phyloP scores from a whole-genome alignment of 2,113 vertebrate species.

The Sander vitreus region DNA sequence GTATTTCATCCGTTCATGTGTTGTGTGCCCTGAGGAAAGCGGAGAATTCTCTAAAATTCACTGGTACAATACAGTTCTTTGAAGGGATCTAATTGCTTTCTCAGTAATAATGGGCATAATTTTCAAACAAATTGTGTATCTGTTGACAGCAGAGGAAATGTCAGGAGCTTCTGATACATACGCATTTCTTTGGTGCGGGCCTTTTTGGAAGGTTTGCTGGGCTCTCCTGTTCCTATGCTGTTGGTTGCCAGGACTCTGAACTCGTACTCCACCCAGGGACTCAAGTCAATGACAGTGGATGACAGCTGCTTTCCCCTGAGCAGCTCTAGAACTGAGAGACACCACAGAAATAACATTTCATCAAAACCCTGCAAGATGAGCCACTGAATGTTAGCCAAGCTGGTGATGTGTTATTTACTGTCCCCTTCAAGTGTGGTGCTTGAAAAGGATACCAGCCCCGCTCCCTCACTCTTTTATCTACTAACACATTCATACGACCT shows the following conservation, averaged over 20 bases:
- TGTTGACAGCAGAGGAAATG: not conserved
- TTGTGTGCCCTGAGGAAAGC: constrained; percentile 13
- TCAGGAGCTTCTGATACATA: constrained; percentile 77
- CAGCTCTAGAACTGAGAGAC: constrained; percentile 88
- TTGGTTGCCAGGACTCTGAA: constrained; percentile 94
- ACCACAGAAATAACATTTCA: constrained; percentile 67
- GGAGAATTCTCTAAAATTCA: not conserved
- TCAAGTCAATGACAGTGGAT: constrained; percentile 90
- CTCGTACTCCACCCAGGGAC: constrained; percentile 97
- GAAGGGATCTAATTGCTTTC: constrained; percentile 14
- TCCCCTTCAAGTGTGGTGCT: constrained; percentile 30
- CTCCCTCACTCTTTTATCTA: not conserved
- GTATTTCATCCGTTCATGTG: constrained; percentile 9
- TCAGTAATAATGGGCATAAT: not conserved
- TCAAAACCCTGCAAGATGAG: constrained; percentile 52
- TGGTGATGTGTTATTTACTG: constrained; percentile 57
- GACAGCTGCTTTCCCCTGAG: constrained; percentile 91
- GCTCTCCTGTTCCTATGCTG: constrained; percentile 93
- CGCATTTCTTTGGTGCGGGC: constrained; percentile 92
- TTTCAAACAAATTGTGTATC: not conserved
- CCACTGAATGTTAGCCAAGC: constrained; percentile 38
- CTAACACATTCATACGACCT: constrained; percentile 11
- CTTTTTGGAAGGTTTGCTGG: constrained; percentile 91
- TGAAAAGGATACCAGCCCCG: constrained; percentile 27
- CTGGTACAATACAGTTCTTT: constrained; percentile 8